phyloP scores from a whole-genome alignment of 2,113 vertebrate species.

The Scomber scombrus region DNA sequence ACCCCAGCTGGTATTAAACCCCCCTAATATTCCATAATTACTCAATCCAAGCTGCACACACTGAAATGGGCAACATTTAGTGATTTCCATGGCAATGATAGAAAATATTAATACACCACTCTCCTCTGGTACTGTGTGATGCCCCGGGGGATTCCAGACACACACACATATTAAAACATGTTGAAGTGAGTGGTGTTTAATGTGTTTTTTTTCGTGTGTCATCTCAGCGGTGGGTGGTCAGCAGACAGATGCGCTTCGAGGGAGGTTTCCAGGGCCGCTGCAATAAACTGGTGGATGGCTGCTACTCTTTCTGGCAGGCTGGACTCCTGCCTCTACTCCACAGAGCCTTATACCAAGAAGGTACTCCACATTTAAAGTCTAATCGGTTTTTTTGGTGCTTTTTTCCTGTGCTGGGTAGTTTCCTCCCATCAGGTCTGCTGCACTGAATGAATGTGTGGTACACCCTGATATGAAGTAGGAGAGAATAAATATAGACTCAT shows the following conservation, averaged over 20 bases:
- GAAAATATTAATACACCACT: neutral
- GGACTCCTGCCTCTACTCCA: constrained; percentile 95
- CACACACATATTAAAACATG: too few species aligned
- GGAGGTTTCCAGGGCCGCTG: constrained; percentile 98
- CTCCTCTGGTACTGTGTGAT: neutral
- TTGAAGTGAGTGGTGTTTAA: too few species aligned
- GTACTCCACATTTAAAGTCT: constrained; percentile 70
- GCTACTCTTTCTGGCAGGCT: constrained; percentile 99
- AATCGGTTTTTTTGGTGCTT: too few species aligned
- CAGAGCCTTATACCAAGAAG: constrained; percentile 90
- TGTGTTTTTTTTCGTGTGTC: neutral
- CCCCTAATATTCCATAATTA: constrained; percentile 24
- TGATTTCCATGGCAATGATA: constrained; percentile 43
- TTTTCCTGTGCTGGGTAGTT: too few species aligned
- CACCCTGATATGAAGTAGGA: neutral
- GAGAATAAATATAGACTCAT: neutral
- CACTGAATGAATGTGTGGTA: too few species aligned
- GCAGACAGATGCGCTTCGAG: constrained; percentile 96
- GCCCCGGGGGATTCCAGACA: neutral
- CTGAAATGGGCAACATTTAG: constrained; percentile 41
- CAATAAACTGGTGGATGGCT: constrained; percentile 98
- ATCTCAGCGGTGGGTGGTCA: constrained; percentile 92
- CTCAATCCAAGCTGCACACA: neutral
- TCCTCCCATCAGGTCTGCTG: neutral
- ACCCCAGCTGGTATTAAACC: constrained; percentile 49